phyloP scores from a whole-genome alignment of 2,888 invertebrate species.

The Miltochrista miniata region DNA sequence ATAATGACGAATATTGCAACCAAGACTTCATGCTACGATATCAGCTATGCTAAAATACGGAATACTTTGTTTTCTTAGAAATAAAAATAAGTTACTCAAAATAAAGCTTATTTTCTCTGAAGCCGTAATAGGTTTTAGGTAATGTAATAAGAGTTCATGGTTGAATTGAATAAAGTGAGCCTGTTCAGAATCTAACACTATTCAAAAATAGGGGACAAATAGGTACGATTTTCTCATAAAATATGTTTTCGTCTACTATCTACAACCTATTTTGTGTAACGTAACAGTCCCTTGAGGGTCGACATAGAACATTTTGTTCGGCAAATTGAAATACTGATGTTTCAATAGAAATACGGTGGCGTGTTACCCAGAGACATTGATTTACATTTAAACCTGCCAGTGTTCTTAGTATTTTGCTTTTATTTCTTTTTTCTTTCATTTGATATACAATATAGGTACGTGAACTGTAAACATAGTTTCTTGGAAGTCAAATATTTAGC shows the following conservation, averaged over 20 bases:
- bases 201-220: conserved; percentile 23
- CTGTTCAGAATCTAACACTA: conserved; percentile 27
- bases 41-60: too few relatives aligned
- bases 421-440: conserved; percentile 18
- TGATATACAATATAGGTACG: not conserved
- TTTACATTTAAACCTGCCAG: conserved; percentile 37
- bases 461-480: not conserved
- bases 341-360: conserved; percentile 36
- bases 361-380: conserved; percentile 43
- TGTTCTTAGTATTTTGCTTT: conserved; percentile 30
- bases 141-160: conserved; percentile 21
- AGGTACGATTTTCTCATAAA: conserved; percentile 26
- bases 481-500: not conserved
- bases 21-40: too few relatives aligned
- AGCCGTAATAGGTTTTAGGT: conserved; percentile 15
- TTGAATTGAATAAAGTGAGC: conserved; percentile 21
- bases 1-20: too few relatives aligned
- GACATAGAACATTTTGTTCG: conserved; percentile 14
- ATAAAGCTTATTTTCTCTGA: conserved; percentile 10
- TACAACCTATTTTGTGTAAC: conserved; percentile 15
- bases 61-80: not conserved
- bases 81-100: not conserved
- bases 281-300: conserved; percentile 16
- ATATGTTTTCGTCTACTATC: conserved; percentile 17
- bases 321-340: conserved; percentile 37